Conservation (phyloP, 2,888 invertebrate genomes). For the Mesorhabditis spiculigera region DNA sequence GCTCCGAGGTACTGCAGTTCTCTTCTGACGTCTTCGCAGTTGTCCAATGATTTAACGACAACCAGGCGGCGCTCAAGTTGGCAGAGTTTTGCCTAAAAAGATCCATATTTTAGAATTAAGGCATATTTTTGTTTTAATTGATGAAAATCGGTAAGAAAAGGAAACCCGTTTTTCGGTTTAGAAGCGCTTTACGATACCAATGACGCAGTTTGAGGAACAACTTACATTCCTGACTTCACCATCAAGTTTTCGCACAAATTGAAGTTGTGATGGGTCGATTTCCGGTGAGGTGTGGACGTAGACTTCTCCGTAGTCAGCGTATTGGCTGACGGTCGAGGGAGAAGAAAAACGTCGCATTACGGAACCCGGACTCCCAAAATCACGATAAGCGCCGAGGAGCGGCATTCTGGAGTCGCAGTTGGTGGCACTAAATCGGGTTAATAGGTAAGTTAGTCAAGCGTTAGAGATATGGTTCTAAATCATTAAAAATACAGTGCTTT, state of each 20-base stretch:
- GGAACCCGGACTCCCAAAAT: neutral
- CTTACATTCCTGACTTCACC: constrained; percentile 40
- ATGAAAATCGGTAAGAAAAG: no score
- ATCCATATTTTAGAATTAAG: constrained; percentile 1
- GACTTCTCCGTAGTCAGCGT: constrained; percentile 41
- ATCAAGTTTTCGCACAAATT: constrained; percentile 75
- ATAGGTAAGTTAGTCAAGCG: no score
- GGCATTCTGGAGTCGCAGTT: neutral
- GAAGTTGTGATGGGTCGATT: constrained; percentile 61
- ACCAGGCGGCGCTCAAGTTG: constrained; percentile 35
- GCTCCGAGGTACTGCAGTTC: constrained; percentile 20
- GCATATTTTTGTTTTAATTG: neutral
- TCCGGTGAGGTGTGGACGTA: constrained; percentile 38
- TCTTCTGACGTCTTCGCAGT: constrained; percentile 20
- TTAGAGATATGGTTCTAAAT: no score
- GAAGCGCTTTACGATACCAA: no score
- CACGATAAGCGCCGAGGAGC: neutral
- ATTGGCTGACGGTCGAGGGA: constrained; percentile 34
- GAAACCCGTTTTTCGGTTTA: no score
- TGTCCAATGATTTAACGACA: constrained; percentile 39
- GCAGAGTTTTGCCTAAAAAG: constrained; percentile 33
- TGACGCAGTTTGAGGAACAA: neutral
- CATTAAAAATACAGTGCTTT: no score
- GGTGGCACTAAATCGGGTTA: neutral
- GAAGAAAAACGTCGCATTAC: constrained; percentile 17